These are phyloP conservation scores for Phasia obesa DNA, from an alignment of 2,888 invertebrate genomes.

Conservation along the genomic window DNA sequence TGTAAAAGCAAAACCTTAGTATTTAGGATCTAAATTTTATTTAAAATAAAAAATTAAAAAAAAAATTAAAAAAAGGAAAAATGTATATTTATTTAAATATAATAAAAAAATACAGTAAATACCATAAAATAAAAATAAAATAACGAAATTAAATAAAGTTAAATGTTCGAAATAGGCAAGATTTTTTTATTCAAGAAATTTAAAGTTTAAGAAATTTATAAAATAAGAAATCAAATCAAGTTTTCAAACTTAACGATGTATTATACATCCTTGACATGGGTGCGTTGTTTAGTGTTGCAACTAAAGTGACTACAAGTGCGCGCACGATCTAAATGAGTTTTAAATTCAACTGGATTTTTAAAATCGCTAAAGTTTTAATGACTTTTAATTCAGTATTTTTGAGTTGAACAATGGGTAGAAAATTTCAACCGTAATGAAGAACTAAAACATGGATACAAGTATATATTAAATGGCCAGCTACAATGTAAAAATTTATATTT, in stretches of 20 bases:
- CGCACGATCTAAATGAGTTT: not conserved
- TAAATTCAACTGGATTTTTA: too few species aligned
- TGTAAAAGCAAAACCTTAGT: conserved; percentile 74
- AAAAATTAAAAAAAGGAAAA: conserved; percentile 4
- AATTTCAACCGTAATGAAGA: conserved; percentile 3
- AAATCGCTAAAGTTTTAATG: not conserved
- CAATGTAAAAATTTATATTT: too few species aligned
- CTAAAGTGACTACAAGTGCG: not conserved
- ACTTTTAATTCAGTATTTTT: not conserved
- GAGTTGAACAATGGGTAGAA: not conserved
- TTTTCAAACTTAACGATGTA: too few species aligned
- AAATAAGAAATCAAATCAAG: too few species aligned
- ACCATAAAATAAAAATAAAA: too few species aligned
- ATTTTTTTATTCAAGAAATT: too few species aligned
- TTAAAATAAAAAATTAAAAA: conserved; percentile 54
- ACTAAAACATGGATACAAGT: not conserved
- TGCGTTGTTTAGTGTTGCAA: not conserved
- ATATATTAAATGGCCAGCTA: too few species aligned
- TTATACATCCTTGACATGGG: too few species aligned
- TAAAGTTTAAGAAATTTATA: too few species aligned
- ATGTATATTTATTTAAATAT: not conserved
- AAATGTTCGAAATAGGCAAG: too few species aligned
- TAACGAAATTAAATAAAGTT: too few species aligned
- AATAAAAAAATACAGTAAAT: not conserved
- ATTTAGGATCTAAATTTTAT: conserved; percentile 72